A percentile compares a stretch with the other conserved stretches of the same genome.
phyloP scores from a whole-genome alignment of 2,113 vertebrate species.

The Fulmarus glacialis region DNA sequence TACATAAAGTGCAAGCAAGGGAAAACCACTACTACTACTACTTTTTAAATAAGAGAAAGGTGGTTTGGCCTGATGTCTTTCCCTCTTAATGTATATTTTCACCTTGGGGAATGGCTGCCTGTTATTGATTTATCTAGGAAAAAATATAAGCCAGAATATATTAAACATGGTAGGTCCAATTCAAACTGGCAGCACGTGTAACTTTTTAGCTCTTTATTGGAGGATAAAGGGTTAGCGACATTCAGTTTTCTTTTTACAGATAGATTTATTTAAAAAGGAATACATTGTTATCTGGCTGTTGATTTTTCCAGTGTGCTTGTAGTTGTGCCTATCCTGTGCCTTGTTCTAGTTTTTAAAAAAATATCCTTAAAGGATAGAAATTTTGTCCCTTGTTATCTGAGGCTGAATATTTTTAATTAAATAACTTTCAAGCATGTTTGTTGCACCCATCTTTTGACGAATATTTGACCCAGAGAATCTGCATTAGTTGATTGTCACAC shows the following conservation, averaged over 20 bases:
- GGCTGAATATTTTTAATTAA: background rate
- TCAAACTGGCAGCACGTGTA: background rate
- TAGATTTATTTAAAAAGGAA: constrained; percentile 9
- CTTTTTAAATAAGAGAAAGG: background rate
- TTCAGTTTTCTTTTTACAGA: background rate
- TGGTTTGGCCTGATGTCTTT: constrained; percentile 11
- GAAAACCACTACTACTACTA: background rate
- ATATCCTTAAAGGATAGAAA: background rate
- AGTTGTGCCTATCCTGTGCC: background rate
- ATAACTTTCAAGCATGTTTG: background rate
- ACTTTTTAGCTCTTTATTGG: constrained; percentile 43
- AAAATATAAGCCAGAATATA: constrained; percentile 36
- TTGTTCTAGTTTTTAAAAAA: background rate
- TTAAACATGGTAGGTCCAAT: constrained; percentile 10
- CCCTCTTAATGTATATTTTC: constrained; percentile 52
- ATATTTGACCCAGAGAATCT: background rate
- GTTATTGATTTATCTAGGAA: constrained; percentile 48
- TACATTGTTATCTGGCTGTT: background rate
- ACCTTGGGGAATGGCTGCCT: constrained; percentile 34
- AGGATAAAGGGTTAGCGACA: constrained; percentile 5
- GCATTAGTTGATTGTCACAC: background rate
- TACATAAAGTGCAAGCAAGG: background rate
- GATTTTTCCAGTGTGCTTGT: background rate
- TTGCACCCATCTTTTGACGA: background rate
- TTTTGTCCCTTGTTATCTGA: background rate